These are phyloP conservation scores for Hetaerina americana DNA, from an alignment of 1,140 invertebrate genomes.

Conservation along the genomic window DNA sequence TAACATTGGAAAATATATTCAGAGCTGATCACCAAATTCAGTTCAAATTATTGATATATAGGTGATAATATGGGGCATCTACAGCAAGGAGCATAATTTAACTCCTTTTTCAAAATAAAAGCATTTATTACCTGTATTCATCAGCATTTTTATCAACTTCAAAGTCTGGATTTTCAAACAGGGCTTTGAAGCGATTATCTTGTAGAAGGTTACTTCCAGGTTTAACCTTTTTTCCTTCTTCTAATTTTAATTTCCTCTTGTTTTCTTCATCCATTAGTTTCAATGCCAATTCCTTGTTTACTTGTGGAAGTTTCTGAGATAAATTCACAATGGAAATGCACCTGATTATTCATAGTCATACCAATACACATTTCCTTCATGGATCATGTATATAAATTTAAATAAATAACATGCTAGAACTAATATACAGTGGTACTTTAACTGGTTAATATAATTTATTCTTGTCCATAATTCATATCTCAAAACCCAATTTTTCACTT, in stretches of 20 bases:
- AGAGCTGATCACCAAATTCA: not conserved
- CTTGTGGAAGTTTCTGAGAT: conserved; percentile 46
- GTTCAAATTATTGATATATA: too few species aligned
- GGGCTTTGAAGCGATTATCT: conserved; percentile 75
- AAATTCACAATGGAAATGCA: too few species aligned
- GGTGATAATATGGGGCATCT: too few species aligned
- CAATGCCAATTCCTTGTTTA: conserved; percentile 75
- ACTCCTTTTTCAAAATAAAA: conserved; percentile 12
- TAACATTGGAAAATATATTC: too few species aligned
- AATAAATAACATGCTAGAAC: too few species aligned
- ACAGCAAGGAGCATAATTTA: not conserved
- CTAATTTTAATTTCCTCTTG: conserved; percentile 23
- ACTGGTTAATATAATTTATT: too few species aligned
- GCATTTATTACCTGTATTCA: conserved; percentile 45
- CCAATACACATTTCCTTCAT: too few species aligned
- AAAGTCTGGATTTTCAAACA: conserved; percentile 91
- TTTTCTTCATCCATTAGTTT: conserved; percentile 58
- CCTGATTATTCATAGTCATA: too few species aligned
- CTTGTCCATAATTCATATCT: too few species aligned
- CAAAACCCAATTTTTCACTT: too few species aligned
- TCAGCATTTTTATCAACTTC: conserved; percentile 79
- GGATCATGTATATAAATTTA: too few species aligned
- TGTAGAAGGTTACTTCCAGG: conserved; percentile 50
- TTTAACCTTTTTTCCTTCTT: conserved; percentile 40
- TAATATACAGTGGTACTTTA: too few species aligned